Conservation (phyloP, 2,797 vertebrate species). For the Spinus olivaceus region DNA sequence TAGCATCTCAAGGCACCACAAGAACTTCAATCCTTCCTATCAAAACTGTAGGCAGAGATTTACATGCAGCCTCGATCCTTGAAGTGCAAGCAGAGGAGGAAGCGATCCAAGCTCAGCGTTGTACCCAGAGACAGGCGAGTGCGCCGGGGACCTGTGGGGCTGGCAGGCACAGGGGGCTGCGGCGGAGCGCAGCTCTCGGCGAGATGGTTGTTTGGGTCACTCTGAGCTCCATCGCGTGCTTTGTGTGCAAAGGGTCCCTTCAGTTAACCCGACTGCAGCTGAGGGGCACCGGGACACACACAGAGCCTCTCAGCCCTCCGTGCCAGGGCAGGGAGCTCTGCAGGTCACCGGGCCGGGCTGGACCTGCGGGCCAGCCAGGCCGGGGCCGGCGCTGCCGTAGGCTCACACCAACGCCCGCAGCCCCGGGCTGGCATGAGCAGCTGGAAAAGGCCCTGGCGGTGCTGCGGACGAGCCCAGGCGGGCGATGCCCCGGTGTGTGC, state of each 20-base stretch:
- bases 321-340: not conserved
- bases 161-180: fast-evolving
- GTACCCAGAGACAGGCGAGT: fast-evolving
- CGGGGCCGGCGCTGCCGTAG: not conserved
- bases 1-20: not conserved
- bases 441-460: not conserved
- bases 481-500: fast-evolving
- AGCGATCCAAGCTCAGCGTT: fast-evolving
- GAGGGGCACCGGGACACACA: fast-evolving
- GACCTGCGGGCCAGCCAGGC: fast-evolving
- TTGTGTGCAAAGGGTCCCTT: fast-evolving
- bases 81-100: fast-evolving
- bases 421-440: fast-evolving
- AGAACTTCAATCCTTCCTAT: not conserved
- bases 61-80: fast-evolving
- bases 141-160: fast-evolving
- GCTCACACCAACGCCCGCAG: not conserved
- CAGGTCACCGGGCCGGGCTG: not conserved
- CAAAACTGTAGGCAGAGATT: fast-evolving
- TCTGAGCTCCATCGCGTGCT: fast-evolving
- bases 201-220: fast-evolving
- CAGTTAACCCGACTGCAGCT: fast-evolving
- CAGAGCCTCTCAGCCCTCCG: fast-evolving
- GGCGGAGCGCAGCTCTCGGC: not conserved
- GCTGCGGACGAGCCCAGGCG: not conserved